Base-by-base conservation (phyloP, 2,113 vertebrate species). In the Aldabrachelys gigantea region DNA sequence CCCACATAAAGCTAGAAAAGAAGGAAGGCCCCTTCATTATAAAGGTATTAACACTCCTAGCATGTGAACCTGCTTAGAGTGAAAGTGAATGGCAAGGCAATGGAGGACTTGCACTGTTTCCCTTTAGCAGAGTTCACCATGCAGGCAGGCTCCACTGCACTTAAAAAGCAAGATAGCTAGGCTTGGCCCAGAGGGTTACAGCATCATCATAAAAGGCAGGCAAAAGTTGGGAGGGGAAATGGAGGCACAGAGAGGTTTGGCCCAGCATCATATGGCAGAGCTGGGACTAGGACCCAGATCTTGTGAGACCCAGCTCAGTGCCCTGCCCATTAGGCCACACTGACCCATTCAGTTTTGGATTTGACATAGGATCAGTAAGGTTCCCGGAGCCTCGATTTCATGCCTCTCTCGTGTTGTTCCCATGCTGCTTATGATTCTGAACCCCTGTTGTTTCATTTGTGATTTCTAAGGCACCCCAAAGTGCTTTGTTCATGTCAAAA, bases 151-250 rank as follows among this genome's bases (percentile, higher is more conserved):
- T n/a, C 65, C 35, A 35, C 62, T 21, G 35, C 35, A 38, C 65
- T 21, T 69, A n/a, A 69, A 38, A 31, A 69, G 65, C 8, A n/a
- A 69, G 35, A 17, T 10, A 69, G 16, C 35, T 44, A 0, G 0
- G 49, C 69, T 69, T 72, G 10, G 17, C 57, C 29, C 0, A 0
- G 10, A 53, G 22, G 24, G 29, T 54, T 52, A 24, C 31, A 10
- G 44, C 65, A 21, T 38, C 65, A 19, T 38, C 8, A 21, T 14
- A 69, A 38, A n/a, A 69, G 65, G 65, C 35, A 21, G 65, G 17
- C 35, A n/a, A 69, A n/a, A 17, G 19, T n/a, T 69, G 17, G 8
- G 65, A 69, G 65, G 35, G 8, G 35, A 21, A 69, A 69, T n/a
- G 35, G 13, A 62, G 62, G 65, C 14, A 38, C 35, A 69, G 16